phyloP scores from a whole-genome alignment of 2,888 invertebrate species.

The Acleris emargana region DNA sequence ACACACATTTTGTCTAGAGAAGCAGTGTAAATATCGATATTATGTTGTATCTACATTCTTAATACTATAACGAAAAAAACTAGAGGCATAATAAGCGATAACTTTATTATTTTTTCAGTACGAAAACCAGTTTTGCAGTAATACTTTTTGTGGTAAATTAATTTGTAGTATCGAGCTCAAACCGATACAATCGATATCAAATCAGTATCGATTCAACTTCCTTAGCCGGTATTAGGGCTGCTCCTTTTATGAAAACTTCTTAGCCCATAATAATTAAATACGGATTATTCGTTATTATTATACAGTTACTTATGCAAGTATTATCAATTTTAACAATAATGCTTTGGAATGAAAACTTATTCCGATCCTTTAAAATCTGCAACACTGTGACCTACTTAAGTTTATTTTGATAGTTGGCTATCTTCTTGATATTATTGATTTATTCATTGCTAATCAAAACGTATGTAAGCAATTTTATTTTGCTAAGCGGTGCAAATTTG shows the following conservation, averaged over 20 bases:
- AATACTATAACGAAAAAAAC: no score
- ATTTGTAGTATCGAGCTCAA: no score
- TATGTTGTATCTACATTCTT: no score
- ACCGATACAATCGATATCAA: not conserved
- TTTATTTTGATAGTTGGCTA: slow-evolving; percentile 28
- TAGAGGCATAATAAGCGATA: no score
- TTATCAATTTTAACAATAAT: not conserved
- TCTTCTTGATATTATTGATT: slow-evolving; percentile 29
- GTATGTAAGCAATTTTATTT: slow-evolving; percentile 26
- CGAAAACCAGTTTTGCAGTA: no score
- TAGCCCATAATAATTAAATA: no score
- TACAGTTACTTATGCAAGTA: no score
- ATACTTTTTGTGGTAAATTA: no score
- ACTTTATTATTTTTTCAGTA: no score
- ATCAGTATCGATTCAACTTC: not conserved
- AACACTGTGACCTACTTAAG: slow-evolving; percentile 24
- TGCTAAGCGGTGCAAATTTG: slow-evolving; percentile 11
- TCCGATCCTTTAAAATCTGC: not conserved
- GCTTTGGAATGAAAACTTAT: not conserved
- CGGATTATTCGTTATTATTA: no score
- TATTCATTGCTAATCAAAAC: slow-evolving; percentile 25
- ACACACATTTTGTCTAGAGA: no score
- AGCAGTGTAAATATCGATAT: not conserved
- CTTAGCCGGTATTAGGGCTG: not conserved
- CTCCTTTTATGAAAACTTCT: not conserved